Evolutionary conservation across 2,888 invertebrate species (phyloP), one percentile per base, ranked within the genome.

Genomic region (Sussaba pulchella): DNA sequence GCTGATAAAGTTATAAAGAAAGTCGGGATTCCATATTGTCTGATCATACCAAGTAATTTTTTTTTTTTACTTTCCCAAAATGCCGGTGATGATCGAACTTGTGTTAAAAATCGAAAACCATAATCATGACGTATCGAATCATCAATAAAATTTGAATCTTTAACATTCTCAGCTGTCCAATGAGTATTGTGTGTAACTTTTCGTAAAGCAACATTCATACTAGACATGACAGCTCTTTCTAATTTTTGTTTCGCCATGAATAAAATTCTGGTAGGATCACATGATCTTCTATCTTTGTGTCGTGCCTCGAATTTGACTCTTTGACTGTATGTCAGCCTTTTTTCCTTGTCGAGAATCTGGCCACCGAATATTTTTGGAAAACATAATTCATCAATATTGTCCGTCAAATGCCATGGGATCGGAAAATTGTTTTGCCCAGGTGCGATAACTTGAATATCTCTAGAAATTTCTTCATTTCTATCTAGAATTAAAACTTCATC

Each of bases 1-100:
- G 31, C 31, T 31, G 31, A 31, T 31, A 31, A 31, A 31, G 31
- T 31, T 31, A 31, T 31, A 31, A 31, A 31, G 6, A 31, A 31
- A 31, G 31, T 31, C 31, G 31, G 31, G 2, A 31, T 31, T 31
- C 31, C 31, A 31, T 6, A 31, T 31, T 31, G 31, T 6, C 31
- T 92, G 79, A 83, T 72, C 89, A 91, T 92, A 24, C 91, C 90
- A 64, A 91, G 90, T 66, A 92, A 81, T 84, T 92, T 88, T 84
- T 87, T 88, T 86, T 91, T 92, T 2, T 89, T 79, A 57, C 85
- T 75, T 47, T 86, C 52, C 92, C 92, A 92, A 86, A 86, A 92
- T 82, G 83, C 86, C 64, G 85, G 81, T 61, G 91, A 91, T 87
- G 91, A 91, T 83, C 90, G 90, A 63, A 92, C 87, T 9, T 82